Evolutionary conservation across 2,113 vertebrate genomes (phyloP).

Genomic region (Podarcis cretensis): DNA sequence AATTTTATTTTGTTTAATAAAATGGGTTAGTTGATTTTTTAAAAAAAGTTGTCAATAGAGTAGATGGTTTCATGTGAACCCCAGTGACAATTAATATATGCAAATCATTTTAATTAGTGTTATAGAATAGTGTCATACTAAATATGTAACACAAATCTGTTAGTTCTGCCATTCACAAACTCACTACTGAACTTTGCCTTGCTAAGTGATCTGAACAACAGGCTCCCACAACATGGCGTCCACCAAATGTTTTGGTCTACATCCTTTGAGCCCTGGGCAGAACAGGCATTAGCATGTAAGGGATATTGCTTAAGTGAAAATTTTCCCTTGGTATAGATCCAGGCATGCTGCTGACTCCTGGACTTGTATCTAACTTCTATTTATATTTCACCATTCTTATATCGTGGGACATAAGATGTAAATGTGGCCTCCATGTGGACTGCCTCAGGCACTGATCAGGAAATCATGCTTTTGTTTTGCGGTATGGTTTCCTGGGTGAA

Average conservation of each 20-base stretch:
- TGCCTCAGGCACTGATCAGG: no score
- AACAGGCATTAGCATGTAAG: no score
- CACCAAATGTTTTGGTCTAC: no score
- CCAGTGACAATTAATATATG: neutral
- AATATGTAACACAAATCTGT: neutral
- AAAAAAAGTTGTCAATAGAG: neutral
- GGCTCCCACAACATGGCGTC: neutral
- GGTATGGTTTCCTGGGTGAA: neutral
- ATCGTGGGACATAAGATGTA: no score
- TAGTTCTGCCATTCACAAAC: neutral
- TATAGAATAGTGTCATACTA: neutral
- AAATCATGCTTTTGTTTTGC: neutral
- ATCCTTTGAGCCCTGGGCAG: no score
- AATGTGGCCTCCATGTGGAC: no score
- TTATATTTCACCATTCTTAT: no score
- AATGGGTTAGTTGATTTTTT: neutral
- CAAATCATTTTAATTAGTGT: conserved; percentile 3
- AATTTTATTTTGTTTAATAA: neutral
- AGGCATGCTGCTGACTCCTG: no score
- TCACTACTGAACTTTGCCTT: neutral
- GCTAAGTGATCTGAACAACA: neutral
- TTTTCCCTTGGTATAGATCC: neutral
- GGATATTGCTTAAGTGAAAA: neutral
- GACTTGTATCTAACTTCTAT: neutral
- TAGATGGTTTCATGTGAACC: neutral